Evolutionary conservation across 2,888 invertebrate genomes (phyloP).

Genomic region (Lutraria lutraria): DNA sequence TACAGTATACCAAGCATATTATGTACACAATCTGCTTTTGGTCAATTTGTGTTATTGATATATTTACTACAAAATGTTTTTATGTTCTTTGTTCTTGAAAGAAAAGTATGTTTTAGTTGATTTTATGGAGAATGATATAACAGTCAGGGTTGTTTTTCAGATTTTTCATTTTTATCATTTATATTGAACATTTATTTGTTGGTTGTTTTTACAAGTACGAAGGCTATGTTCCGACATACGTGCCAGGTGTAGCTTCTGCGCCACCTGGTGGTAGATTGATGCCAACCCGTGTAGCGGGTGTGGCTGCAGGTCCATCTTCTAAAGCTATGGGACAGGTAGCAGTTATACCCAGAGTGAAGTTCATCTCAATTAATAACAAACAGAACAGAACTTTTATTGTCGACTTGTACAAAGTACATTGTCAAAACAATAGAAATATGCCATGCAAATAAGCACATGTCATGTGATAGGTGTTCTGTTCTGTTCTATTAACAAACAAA

Average conservation of each 20-base stretch:
- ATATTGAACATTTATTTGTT: background rate
- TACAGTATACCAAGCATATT: background rate
- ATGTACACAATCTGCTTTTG: slow-evolving; percentile 11
- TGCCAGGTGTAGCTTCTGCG: slow-evolving; percentile 3
- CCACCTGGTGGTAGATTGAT: slow-evolving; percentile 44
- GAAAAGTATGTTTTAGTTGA: too few relatives aligned
- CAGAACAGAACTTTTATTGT: too few relatives aligned
- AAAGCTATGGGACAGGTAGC: slow-evolving; percentile 45
- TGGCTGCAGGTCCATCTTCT: slow-evolving; percentile 53
- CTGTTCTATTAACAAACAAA: slow-evolving; percentile 5
- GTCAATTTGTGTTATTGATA: background rate
- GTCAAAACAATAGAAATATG: too few relatives aligned
- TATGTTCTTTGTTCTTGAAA: too few relatives aligned
- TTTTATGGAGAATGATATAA: too few relatives aligned
- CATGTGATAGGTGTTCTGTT: too few relatives aligned
- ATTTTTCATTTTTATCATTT: background rate
- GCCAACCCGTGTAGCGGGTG: slow-evolving; percentile 50
- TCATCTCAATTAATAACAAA: background rate
- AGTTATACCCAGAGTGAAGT: slow-evolving; percentile 33
- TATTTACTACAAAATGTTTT: too few relatives aligned
- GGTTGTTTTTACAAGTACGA: slow-evolving; percentile 3
- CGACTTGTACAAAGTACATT: too few relatives aligned
- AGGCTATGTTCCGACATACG: background rate
- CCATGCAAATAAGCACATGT: too few relatives aligned
- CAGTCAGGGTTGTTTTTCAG: background rate